Base-by-base conservation (phyloP, 30 jellyfish, hydroid and myxozoan genomes). In the Sanderia malayensis region DNA sequence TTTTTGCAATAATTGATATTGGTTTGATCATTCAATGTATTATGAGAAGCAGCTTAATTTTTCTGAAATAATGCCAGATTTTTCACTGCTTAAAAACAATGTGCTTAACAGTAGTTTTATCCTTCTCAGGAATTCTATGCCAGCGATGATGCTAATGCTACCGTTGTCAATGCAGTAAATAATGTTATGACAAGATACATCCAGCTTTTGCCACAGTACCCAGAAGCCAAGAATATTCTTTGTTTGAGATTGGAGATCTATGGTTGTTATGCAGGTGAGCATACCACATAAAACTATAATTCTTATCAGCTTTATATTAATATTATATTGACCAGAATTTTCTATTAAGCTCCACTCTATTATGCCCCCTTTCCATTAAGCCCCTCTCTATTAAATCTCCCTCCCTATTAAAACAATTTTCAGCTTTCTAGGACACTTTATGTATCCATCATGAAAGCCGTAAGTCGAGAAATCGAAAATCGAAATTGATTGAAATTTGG, bases 191-290 rank as follows among this genome's bases (percentile, higher is more conserved):
- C 76, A 17, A 31, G 67, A 41, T 41, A 37, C 67, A 34, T 78
- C 63, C 70, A 65, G 29, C 8, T 78, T 0, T 2, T 63, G 15
- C 89, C 89, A 31, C 2, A 57, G 31, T 78, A 64, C 46, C 65
- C 61, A n/a, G 82, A 30, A 21, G 60, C 46, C 22, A 67, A 78
- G 76, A 52, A 28, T 1, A 70, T 66, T 6, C 46, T 61, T 4
- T 78, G 89, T 24, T 26, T 78, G 55, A 67, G 70, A 33, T 17
- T 65, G 68, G 89, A 53, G 19, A 22, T 78, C 11, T 78, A 78
- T 41, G 89, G 89, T 25, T 78, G 89, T 46, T 21, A 26, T 15
- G 44, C 72, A 37, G 80, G 89, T 66, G 32, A 31, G 41, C 18
- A 23, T 66, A 26, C 21, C n/a, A n/a, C n/a, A n/a, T n/a, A n/a